Base-by-base conservation (phyloP, 2,888 invertebrate species). In the Frankliniella intonsa region DNA sequence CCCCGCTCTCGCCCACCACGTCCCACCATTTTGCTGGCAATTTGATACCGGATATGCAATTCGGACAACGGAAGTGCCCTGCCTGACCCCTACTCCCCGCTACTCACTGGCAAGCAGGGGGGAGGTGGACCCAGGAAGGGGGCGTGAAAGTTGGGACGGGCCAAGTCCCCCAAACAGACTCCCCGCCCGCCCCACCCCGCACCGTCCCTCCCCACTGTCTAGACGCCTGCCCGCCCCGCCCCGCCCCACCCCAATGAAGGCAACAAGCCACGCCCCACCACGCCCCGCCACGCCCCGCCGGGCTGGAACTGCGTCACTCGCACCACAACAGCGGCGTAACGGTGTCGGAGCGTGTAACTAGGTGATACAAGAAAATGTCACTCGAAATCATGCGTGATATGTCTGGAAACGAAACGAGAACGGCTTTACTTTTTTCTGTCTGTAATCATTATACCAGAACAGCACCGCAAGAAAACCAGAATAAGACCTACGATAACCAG, bases 91-190 rank as follows among this genome's bases (percentile, higher is more conserved):
- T 12, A 25, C 69, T 25, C 69, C 69, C 22, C 25, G 5, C 69
- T 8, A 12, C 69, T 8, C 69, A 38, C 38, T 38, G 38, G 69
- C 25, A 22, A 3, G 55, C 55, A n/a, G 38, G 2, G 62, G 62
- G 62, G 62, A 62, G 62, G 17, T n/a, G n/a, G n/a, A n/a, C n/a
- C 19, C 0, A 1, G 62, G 62, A n/a, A 0, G 11, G 62, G 62
- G 62, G 62, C 69, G 69, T 76, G 69, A 76, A 76, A 76, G 69
- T 76, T 76, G 25, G 69, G 69, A 76, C 69, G 25, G 69, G 25
- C 69, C 22, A 22, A 25, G 69, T 12, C 25, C 22, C 69, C 69
- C 69, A 55, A 55, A 55, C 55, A 55, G 55, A 55, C 55, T 19
- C 55, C 55, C 55, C 55, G 12, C 69, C 69, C 22, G 3, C 55